Evolutionary conservation across 2,797 vertebrate genomes (phyloP).

Genomic region (Gymnopithys bicolor): DNA sequence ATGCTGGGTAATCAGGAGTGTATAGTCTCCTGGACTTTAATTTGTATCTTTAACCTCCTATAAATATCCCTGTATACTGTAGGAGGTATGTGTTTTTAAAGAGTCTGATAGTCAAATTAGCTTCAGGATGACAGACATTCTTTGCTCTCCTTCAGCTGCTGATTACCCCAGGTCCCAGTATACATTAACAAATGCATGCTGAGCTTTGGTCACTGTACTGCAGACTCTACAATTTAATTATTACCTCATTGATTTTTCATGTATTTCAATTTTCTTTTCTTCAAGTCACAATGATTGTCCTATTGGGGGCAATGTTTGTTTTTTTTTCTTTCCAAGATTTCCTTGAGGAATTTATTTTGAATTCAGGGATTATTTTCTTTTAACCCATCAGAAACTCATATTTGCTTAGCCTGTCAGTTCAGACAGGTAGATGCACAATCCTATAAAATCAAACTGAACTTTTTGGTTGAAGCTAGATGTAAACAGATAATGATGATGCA

Average conservation of each 20-base stretch:
- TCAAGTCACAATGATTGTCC: conserved; percentile 70
- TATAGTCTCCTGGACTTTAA: conserved; percentile 83
- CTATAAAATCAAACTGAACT: conserved; percentile 17
- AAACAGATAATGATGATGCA: conserved; percentile 59
- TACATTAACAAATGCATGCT: conserved; percentile 76
- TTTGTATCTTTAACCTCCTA: conserved; percentile 88
- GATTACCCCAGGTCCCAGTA: conserved; percentile 68
- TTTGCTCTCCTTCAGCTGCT: conserved; percentile 73
- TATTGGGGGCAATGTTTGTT: conserved; percentile 71
- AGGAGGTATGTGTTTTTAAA: conserved; percentile 81
- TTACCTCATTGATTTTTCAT: conserved; percentile 85
- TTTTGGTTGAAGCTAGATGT: conserved; percentile 8
- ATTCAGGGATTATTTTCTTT: conserved; percentile 59
- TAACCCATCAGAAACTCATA: conserved; percentile 50
- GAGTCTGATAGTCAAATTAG: conserved; percentile 76
- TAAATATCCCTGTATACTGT: conserved; percentile 84
- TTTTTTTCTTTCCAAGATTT: conserved; percentile 72
- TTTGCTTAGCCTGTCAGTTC: conserved; percentile 25
- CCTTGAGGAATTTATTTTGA: conserved; percentile 73
- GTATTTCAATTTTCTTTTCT: conserved; percentile 82
- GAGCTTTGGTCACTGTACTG: conserved; percentile 64
- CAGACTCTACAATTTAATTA: conserved; percentile 80
- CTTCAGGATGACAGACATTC: conserved; percentile 74
- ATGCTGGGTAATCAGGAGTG: conserved; percentile 93
- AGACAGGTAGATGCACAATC: conserved; percentile 23